phyloP scores from a whole-genome alignment of 2,797 vertebrate genomes.

The Lutjanus argentimaculatus region DNA sequence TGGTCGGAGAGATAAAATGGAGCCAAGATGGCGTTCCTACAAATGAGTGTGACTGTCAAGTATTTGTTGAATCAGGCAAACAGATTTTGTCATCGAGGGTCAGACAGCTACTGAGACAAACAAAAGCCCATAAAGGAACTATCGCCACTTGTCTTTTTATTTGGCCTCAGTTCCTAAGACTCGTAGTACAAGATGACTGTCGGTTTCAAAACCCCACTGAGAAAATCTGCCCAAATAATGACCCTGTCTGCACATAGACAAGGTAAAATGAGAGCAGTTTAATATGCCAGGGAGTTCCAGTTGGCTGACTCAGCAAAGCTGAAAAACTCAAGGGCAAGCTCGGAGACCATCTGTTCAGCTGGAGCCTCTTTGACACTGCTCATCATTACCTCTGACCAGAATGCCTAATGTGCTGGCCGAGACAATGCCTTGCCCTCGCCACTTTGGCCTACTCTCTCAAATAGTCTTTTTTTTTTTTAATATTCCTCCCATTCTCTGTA shows the following conservation, averaged over 20 bases:
- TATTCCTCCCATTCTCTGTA: neutral
- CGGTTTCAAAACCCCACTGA: constrained; percentile 11
- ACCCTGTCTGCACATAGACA: constrained; percentile 26
- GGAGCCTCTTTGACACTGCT: constrained; percentile 46
- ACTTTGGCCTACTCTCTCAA: constrained; percentile 24
- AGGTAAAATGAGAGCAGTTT: constrained; percentile 39
- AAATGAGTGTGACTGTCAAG: constrained; percentile 20
- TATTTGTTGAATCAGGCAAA: constrained; percentile 33
- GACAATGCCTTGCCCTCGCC: neutral
- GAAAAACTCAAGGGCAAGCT: constrained; percentile 70
- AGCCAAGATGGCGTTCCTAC: constrained; percentile 10
- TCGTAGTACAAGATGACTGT: neutral
- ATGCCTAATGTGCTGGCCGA: constrained; percentile 50
- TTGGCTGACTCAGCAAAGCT: constrained; percentile 61
- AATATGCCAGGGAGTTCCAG: constrained; percentile 51
- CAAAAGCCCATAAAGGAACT: constrained; percentile 12
- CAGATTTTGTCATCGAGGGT: constrained; percentile 7
- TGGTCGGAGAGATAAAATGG: constrained; percentile 9
- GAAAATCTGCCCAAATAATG: constrained; percentile 34
- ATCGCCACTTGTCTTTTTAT: neutral
- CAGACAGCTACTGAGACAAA: constrained; percentile 20
- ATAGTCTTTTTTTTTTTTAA: constrained; percentile 1
- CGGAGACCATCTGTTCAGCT: constrained; percentile 79
- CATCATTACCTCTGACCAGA: constrained; percentile 65
- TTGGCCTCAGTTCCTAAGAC: neutral